Evolutionary conservation across 2,888 invertebrate species (phyloP).

Genomic region (Orthonevra nobilis): DNA sequence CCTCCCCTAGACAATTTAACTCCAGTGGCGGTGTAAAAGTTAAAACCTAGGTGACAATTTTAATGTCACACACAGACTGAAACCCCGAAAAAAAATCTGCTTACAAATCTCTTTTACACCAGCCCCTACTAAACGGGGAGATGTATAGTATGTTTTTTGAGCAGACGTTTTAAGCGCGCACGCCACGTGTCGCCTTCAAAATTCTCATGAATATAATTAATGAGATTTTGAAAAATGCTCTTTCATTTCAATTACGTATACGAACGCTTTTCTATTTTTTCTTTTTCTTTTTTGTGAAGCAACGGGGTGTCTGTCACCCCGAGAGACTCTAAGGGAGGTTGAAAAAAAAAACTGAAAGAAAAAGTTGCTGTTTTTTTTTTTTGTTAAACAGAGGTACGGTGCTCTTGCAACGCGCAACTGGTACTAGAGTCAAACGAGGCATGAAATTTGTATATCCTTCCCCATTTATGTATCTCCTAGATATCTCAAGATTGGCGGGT

Average conservation of each 20-base stretch:
- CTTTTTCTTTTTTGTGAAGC: constrained; percentile 12
- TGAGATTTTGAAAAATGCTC: constrained; percentile 68
- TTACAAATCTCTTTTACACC: constrained; percentile 63
- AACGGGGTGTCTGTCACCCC: constrained; percentile 55
- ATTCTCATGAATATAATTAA: constrained; percentile 71
- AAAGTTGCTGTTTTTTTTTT: no score
- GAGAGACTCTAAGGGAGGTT: constrained; percentile 3
- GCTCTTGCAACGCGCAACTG: constrained; percentile 52
- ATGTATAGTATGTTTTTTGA: no score
- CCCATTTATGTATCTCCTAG: constrained; percentile 35
- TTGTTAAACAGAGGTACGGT: no score
- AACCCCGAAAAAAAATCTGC: constrained; percentile 35
- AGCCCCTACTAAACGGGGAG: constrained; percentile 24
- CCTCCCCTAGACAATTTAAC: constrained; percentile 30
- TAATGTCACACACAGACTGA: constrained; percentile 50
- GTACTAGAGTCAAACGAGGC: constrained; percentile 60
- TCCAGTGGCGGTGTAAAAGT: constrained; percentile 33
- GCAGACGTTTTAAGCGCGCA: no score
- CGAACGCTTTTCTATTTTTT: constrained; percentile 19
- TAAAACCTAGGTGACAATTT: constrained; percentile 68
- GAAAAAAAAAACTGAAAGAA: background rate
- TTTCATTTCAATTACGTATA: constrained; percentile 57
- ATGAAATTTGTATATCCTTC: constrained; percentile 63
- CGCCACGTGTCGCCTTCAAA: constrained; percentile 67
- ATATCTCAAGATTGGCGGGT: constrained; percentile 48